phyloP scores from a whole-genome alignment of 1,140 invertebrate genomes.

The Drosophila subobscura region DNA sequence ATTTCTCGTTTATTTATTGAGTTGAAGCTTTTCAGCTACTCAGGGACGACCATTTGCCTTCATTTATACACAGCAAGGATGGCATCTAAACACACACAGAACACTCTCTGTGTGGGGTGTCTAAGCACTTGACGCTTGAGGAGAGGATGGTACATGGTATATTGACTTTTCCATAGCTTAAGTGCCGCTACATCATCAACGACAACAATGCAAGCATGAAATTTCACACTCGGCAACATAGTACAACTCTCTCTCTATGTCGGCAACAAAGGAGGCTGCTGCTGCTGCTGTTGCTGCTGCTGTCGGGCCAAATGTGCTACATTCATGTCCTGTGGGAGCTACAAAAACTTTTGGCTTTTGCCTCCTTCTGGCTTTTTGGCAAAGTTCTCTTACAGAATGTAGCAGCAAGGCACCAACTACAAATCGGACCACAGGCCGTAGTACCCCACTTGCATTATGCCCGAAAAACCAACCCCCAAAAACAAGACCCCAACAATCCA shows the following conservation, averaged over 20 bases:
- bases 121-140: conserved; percentile 26
- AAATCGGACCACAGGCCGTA: conserved; percentile 48
- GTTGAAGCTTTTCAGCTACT: no score
- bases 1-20: no score
- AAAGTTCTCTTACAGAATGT: conserved; percentile 69
- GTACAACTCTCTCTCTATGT: conserved; percentile 27
- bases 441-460: conserved; percentile 8
- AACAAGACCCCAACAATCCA: conserved; percentile 10
- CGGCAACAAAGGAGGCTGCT: conserved; percentile 42
- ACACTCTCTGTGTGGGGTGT: conserved; percentile 11
- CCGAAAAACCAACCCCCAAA: conserved; percentile 42
- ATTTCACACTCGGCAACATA: conserved; percentile 77
- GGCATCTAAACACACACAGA: conserved; percentile 4
- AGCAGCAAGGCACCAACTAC: conserved; percentile 70
- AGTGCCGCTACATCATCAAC: conserved; percentile 65
- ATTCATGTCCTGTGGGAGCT: conserved; percentile 67
- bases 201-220: conserved; percentile 76
- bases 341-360: conserved; percentile 60
- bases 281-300: not conserved
- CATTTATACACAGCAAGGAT: not conserved
- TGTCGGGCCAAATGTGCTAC: conserved; percentile 41
- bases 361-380: conserved; percentile 2
- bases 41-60: not conserved
- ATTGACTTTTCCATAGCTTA: conserved; percentile 57
- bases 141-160: conserved; percentile 30